These are phyloP conservation scores for Sialis fuliginosa DNA, from an alignment of 2,888 invertebrate species.

Conservation along the genomic window DNA sequence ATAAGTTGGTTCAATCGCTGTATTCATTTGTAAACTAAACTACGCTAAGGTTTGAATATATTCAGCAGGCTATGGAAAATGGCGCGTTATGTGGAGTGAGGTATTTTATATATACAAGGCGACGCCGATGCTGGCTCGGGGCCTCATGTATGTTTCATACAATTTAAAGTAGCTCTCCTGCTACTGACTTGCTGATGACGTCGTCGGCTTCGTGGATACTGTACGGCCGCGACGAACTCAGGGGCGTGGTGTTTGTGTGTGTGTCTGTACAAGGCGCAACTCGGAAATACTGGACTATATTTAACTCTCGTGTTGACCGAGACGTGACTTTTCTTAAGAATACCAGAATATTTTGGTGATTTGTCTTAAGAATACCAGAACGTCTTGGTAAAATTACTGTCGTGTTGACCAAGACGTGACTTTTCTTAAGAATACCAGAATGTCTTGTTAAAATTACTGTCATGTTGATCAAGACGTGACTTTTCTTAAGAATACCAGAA, in stretches of 20 bases:
- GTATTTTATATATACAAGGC: not conserved
- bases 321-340: not conserved
- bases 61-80: constrained; percentile 14
- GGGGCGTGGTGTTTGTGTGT: too few relatives aligned
- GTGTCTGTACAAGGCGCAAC: too few relatives aligned
- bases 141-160: constrained; percentile 40
- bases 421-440: too few relatives aligned
- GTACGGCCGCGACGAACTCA: not conserved
- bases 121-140: constrained; percentile 21
- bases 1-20: constrained; percentile 54
- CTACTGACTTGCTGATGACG: not conserved
- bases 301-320: too few relatives aligned
- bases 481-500: too few relatives aligned
- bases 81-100: not conserved
- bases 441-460: too few relatives aligned
- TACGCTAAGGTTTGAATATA: constrained; percentile 25
- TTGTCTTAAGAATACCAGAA: not conserved
- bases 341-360: too few relatives aligned
- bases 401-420: too few relatives aligned
- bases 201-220: not conserved
- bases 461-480: too few relatives aligned
- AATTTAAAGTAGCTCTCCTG: constrained; percentile 29
- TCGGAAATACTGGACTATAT: too few relatives aligned
- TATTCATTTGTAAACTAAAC: constrained; percentile 51
- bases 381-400: too few relatives aligned